These are phyloP conservation scores for Ambastaia sidthimunki DNA, from an alignment of 2,797 vertebrate genomes.

Conservation along the genomic window DNA sequence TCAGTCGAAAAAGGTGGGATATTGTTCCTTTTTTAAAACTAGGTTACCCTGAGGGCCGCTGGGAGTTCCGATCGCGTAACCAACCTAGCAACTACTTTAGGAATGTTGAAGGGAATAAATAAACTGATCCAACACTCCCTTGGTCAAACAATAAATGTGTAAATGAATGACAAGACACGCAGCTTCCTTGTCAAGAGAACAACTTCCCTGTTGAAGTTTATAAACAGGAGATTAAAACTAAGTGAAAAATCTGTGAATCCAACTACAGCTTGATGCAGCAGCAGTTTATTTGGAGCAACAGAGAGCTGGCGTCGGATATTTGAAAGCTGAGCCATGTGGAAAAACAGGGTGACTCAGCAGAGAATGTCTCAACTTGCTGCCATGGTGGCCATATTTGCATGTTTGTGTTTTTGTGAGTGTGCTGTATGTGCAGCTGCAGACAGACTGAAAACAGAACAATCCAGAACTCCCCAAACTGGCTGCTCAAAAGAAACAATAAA, in stretches of 20 bases:
- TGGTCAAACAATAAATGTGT: slow-evolving; percentile 20
- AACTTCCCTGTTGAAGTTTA: not conserved
- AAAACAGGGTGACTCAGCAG: slow-evolving; percentile 48
- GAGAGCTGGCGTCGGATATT: slow-evolving; percentile 9
- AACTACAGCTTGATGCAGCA: not conserved
- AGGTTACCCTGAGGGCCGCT: not conserved
- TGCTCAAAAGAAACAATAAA: not conserved
- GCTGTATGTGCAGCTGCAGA: slow-evolving; percentile 9
- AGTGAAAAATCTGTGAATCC: not conserved
- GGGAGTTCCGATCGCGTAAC: not conserved
- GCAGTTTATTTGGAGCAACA: slow-evolving; percentile 18
- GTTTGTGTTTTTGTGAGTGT: slow-evolving; percentile 29
- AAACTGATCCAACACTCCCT: not conserved
- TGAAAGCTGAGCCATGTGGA: slow-evolving; percentile 35
- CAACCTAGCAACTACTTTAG: slow-evolving; percentile 5
- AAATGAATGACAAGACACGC: slow-evolving; percentile 5
- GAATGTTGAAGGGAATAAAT: not conserved
- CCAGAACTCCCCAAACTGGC: slow-evolving; percentile 16
- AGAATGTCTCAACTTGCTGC: slow-evolving; percentile 31
- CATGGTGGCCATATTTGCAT: slow-evolving; percentile 40
- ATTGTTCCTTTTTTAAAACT: slow-evolving; percentile 32
- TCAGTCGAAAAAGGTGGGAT: not conserved
- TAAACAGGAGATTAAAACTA: not conserved
- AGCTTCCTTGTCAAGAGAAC: slow-evolving; percentile 2
- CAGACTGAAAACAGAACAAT: not conserved